Evolutionary conservation across 2,797 vertebrate species (phyloP).

Genomic region (Propithecus perrieri): DNA sequence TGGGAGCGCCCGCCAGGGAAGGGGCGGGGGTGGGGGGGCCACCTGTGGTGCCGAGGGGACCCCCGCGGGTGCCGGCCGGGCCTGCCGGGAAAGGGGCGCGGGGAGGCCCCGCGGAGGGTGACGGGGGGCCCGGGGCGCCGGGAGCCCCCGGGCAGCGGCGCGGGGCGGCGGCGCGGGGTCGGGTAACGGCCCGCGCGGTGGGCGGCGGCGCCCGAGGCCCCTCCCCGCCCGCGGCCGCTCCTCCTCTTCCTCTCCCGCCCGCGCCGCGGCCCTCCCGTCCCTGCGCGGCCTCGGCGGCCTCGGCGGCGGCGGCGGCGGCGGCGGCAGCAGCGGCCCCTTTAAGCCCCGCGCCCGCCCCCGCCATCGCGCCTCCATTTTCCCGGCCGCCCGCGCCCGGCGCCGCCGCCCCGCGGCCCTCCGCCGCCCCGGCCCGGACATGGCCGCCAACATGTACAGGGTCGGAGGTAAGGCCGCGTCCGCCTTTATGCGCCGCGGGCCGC

Average conservation of each 20-base stretch:
- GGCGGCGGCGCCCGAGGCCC: slow-evolving; percentile 64
- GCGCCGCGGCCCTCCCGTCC: slow-evolving; percentile 73
- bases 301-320: slow-evolving; percentile 76
- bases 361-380: slow-evolving; percentile 79
- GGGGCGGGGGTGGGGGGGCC: neutral
- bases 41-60: too few species aligned
- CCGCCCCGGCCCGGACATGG: slow-evolving; percentile 80
- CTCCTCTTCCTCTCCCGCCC: slow-evolving; percentile 75
- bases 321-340: slow-evolving; percentile 74
- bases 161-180: slow-evolving; percentile 36
- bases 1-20: neutral
- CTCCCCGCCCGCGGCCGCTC: slow-evolving; percentile 67
- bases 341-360: slow-evolving; percentile 66
- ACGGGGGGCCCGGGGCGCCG: neutral
- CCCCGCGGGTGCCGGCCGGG: neutral
- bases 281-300: slow-evolving; percentile 67
- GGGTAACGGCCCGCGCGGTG: slow-evolving; percentile 58
- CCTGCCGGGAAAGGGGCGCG: neutral
- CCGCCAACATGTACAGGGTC: slow-evolving; percentile 84
- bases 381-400: slow-evolving; percentile 57
- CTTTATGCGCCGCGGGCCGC: slow-evolving; percentile 9
- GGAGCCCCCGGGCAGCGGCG: neutral
- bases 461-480: slow-evolving; percentile 80
- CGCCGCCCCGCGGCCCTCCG: slow-evolving; percentile 55
- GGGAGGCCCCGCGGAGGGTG: neutral